Percentiles rank a stretch among this genome's conserved stretches.
These are phyloP conservation scores for Scaptomyza montana DNA, from an alignment of 1,140 invertebrate genomes.

Conservation along the genomic window DNA sequence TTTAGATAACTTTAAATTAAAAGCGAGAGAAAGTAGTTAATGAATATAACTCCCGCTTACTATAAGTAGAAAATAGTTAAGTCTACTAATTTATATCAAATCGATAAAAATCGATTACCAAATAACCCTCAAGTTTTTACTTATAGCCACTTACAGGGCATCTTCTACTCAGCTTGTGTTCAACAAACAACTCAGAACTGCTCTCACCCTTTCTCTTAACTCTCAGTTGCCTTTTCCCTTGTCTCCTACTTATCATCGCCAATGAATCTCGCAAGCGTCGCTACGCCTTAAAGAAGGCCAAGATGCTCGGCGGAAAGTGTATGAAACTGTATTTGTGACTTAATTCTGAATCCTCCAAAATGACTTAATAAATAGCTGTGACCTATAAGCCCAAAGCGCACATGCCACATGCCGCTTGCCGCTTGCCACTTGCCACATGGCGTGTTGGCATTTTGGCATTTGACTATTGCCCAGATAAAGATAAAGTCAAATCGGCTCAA, in stretches of 20 bases:
- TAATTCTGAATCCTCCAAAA: constrained; percentile 55
- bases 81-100: not conserved
- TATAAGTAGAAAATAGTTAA: not conserved
- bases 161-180: not conserved
- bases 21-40: not conserved
- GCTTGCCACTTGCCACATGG: constrained; percentile 7
- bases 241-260: constrained; percentile 51
- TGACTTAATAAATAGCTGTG: constrained; percentile 77
- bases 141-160: not conserved
- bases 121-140: not conserved
- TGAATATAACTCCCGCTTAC: no score
- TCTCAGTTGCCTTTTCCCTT: not conserved
- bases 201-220: constrained; percentile 7
- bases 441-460: constrained; percentile 1
- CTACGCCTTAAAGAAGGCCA: constrained; percentile 57
- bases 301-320: constrained; percentile 7
- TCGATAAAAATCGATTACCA: not conserved
- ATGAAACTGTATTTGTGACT: constrained; percentile 44
- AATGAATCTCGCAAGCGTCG: constrained; percentile 66
- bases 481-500: constrained; percentile 31
- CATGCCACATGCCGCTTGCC: constrained; percentile 20
- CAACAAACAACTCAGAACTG: no score
- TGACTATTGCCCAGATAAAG: constrained; percentile 7
- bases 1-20: not conserved
- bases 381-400: constrained; percentile 46